phyloP scores from a whole-genome alignment of 2,888 invertebrate genomes.

The Uloborus plumipes region DNA sequence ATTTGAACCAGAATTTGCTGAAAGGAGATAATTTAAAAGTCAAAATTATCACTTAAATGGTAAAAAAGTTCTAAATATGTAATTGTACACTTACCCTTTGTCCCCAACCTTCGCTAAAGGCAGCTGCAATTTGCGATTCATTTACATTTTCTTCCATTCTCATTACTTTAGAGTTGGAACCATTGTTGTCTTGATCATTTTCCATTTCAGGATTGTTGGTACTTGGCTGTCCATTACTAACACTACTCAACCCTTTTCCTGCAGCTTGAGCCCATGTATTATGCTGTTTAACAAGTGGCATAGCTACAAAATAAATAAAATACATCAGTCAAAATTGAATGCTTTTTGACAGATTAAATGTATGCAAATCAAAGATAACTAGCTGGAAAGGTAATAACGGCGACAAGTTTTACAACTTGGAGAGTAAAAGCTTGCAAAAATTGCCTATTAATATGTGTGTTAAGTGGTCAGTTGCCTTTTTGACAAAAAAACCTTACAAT shows the following conservation, averaged over 20 bases:
- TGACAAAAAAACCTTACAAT: no score
- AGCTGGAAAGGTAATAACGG: no score
- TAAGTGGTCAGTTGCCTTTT: no score
- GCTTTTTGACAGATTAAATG: not conserved
- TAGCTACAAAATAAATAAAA: conserved; percentile 33
- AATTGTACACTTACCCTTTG: conserved; percentile 34
- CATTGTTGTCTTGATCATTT: conserved; percentile 53
- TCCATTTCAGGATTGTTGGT: conserved; percentile 49
- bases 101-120: conserved; percentile 62
- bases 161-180: conserved; percentile 46
- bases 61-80: no score
- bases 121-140: conserved; percentile 60
- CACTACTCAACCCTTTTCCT: conserved; percentile 72
- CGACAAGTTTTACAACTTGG: no score
- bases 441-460: no score
- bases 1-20: no score
- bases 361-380: no score
- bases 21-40: no score
- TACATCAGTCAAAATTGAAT: not conserved
- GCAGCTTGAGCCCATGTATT: conserved; percentile 75
- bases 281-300: conserved; percentile 67
- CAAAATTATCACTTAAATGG: no score
- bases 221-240: conserved; percentile 54
- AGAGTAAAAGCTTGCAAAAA: no score
- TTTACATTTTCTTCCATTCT: conserved; percentile 59